Evolutionary conservation across 2,888 invertebrate genomes (phyloP).

Genomic region (Eupithecia subfuscata): DNA sequence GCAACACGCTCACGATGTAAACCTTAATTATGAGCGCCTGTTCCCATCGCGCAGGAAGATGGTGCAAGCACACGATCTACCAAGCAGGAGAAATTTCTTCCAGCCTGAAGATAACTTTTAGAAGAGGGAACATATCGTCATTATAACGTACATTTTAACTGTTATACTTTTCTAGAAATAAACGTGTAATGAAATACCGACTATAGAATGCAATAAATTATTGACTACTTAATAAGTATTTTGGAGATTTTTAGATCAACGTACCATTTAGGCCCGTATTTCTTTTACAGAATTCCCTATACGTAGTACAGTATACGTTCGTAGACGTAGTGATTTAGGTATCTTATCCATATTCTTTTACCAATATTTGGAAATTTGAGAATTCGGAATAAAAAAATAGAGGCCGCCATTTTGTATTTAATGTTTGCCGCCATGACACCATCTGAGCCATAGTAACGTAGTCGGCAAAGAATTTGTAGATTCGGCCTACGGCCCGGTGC

Average conservation of each 20-base stretch:
- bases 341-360: too few relatives aligned
- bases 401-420: too few relatives aligned
- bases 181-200: not conserved
- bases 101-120: not conserved
- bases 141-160: not conserved
- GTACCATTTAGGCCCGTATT: not conserved
- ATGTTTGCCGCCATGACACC: too few relatives aligned
- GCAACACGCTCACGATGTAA: constrained; percentile 64
- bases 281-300: not conserved
- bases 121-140: not conserved
- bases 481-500: too few relatives aligned
- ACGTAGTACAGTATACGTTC: too few relatives aligned
- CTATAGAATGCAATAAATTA: not conserved
- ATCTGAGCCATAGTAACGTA: too few relatives aligned
- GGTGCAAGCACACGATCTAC: constrained; percentile 12
- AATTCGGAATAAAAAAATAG: too few relatives aligned
- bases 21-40: constrained; percentile 65
- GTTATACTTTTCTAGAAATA: not conserved
- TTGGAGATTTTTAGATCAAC: not conserved
- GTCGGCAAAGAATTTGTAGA: too few relatives aligned
- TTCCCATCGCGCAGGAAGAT: constrained; percentile 67
- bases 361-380: too few relatives aligned
- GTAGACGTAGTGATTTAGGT: too few relatives aligned
- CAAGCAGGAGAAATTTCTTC: constrained; percentile 8
- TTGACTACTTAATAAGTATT: not conserved